Evolutionary conservation across 2,888 invertebrate species (phyloP), one percentile per base, ranked within the genome.

Genomic region (Teleogryllus oceanicus): DNA sequence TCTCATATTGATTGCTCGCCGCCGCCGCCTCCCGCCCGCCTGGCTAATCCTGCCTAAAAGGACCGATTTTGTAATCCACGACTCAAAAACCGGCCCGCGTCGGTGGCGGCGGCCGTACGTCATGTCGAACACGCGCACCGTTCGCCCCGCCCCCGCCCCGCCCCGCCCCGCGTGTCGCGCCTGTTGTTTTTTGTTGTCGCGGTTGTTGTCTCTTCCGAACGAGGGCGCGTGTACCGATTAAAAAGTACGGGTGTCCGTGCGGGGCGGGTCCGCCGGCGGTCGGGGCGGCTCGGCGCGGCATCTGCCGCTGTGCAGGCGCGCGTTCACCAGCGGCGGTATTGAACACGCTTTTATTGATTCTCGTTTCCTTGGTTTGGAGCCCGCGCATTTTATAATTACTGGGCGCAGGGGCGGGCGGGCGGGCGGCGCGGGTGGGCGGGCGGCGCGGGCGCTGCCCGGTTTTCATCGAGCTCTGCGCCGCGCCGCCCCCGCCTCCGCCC

Each of bases 311-410:
- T 37, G 37, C 37, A 37, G 37, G n/a, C 74, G 13, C n/a, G n/a
- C 8, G 49, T 49, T 21, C 49, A 21, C 20, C 76, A 5, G 77
- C 49, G 49, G 77, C 49, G 49, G 37, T 37, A 37, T 37, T 37
- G 77, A 77, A 77, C 49, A 37, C 21, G n/a, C 49, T 50, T 77
- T 37, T 37, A 50, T 77, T 77, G 62, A 62, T 62, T 62, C 62
- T 62, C 62, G 62, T 62, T 62, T 62, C 62, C 62, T 62, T 62
- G 62, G 62, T 62, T 62, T 62, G 62, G 62, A 62, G 62, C 62
- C 62, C 62, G 62, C 62, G 62, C 62, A 62, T 62, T 62, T 62
- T 62, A 62, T 62, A 62, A 62, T 62, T 62, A 62, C 62, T 62
- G 62, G 62, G 62, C 49, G 50, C n/a, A n/a, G 37, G 18, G 18